Conservation (phyloP, 2,113 vertebrate species). For the Labeo catla region DNA sequence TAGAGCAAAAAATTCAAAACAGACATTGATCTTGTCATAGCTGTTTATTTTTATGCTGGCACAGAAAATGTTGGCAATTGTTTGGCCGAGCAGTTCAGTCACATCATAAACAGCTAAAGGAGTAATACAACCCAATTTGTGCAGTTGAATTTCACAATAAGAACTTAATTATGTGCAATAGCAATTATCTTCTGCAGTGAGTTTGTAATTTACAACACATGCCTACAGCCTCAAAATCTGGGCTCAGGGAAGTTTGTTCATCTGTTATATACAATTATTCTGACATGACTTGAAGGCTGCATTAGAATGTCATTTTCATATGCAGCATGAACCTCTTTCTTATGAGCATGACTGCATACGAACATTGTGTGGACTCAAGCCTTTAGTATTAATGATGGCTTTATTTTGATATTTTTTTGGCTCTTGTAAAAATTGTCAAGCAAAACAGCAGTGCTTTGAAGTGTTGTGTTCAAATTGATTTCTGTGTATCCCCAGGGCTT, state of each 20-base stretch:
- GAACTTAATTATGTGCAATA: not conserved
- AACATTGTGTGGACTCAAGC: slow-evolving; percentile 16
- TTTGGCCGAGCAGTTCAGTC: not conserved
- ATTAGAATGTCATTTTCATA: not conserved
- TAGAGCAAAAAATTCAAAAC: not conserved
- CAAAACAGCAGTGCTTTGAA: not conserved
- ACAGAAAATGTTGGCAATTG: not conserved
- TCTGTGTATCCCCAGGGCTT: not conserved
- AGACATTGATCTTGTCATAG: not conserved
- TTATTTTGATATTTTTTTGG: slow-evolving; percentile 19
- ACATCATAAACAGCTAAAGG: not conserved
- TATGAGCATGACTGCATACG: not conserved
- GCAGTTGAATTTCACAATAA: not conserved
- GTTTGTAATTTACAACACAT: not conserved
- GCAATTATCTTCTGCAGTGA: not conserved
- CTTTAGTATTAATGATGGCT: not conserved
- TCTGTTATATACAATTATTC: not conserved
- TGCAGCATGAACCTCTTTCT: not conserved
- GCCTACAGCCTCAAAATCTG: not conserved
- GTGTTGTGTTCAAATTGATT: not conserved
- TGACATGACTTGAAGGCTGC: not conserved
- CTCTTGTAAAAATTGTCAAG: not conserved
- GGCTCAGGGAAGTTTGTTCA: not conserved
- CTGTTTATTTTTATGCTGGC: not conserved
- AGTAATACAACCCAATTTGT: not conserved